Conservation (phyloP, 2,797 vertebrate genomes). For the Takifugu rubripes region DNA sequence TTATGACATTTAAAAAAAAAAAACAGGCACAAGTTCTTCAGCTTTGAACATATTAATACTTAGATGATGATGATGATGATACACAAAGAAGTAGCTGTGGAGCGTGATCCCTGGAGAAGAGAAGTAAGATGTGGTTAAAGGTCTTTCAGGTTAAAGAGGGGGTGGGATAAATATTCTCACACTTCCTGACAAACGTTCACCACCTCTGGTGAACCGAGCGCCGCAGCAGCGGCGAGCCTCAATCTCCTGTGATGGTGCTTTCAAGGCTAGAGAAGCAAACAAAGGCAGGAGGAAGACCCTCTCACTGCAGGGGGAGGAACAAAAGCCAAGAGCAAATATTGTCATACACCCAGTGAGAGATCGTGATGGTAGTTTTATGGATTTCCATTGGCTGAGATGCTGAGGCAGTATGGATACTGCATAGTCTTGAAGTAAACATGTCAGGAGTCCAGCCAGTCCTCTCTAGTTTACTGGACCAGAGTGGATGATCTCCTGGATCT, state of each 20-base stretch:
- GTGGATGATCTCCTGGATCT: slow-evolving; percentile 95
- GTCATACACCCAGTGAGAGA: slow-evolving; percentile 16
- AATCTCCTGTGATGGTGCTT: slow-evolving; percentile 13
- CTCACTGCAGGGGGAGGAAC: slow-evolving; percentile 26
- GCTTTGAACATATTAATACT: slow-evolving; percentile 92
- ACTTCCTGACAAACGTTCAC: slow-evolving; percentile 33
- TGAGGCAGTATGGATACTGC: slow-evolving; percentile 62
- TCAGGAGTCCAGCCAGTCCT: slow-evolving; percentile 60
- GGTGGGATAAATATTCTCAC: slow-evolving; percentile 44
- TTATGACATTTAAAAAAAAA: slow-evolving; percentile 84
- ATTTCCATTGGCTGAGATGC: slow-evolving; percentile 37
- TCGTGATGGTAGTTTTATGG: slow-evolving; percentile 29
- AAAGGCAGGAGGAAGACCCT: slow-evolving; percentile 24
- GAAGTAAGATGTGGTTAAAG: slow-evolving; percentile 30
- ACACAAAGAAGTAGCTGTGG: slow-evolving; percentile 56
- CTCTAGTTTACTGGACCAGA: slow-evolving; percentile 79
- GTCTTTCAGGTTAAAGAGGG: slow-evolving; percentile 35
- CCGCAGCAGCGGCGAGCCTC: slow-evolving; percentile 2
- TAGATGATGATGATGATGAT: slow-evolving; percentile 81
- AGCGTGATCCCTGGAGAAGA: slow-evolving; percentile 47
- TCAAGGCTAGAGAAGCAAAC: slow-evolving; percentile 35
- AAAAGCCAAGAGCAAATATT: slow-evolving; percentile 16
- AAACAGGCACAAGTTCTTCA: slow-evolving; percentile 86
- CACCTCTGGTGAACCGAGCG: slow-evolving; percentile 17
- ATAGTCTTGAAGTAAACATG: slow-evolving; percentile 64